These are phyloP conservation scores for Anguilla japonica DNA, from an alignment of 2,113 vertebrate genomes.

Conservation along the genomic window DNA sequence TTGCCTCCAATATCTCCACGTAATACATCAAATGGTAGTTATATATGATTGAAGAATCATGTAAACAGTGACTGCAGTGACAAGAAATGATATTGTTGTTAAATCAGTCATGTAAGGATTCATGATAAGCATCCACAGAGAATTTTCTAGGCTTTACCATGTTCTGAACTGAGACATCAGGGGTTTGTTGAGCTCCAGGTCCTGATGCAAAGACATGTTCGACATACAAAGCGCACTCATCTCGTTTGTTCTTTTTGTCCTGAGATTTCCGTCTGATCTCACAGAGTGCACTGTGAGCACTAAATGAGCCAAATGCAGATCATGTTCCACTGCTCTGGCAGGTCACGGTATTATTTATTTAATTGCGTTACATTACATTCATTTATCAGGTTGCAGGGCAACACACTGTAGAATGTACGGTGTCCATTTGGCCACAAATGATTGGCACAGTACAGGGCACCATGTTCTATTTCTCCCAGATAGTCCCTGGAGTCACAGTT, in stretches of 20 bases:
- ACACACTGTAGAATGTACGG: too few species aligned
- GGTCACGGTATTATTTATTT: not conserved
- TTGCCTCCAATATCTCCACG: not conserved
- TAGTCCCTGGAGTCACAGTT: not conserved
- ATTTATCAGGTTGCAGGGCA: not conserved
- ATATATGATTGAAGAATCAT: not conserved
- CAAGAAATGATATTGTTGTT: not conserved
- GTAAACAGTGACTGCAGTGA: not conserved
- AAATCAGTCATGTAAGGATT: not conserved
- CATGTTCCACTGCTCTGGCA: not conserved
- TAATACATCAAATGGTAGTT: not conserved
- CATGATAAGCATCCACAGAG: not conserved
- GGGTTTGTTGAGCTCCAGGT: too few species aligned
- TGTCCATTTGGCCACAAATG: not conserved
- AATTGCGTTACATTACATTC: not conserved
- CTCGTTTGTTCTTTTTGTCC: too few species aligned
- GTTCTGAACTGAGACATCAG: too few species aligned
- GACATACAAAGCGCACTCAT: too few species aligned
- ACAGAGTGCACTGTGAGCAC: not conserved
- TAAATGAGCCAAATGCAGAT: not conserved
- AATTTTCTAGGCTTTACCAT: too few species aligned
- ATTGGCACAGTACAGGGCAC: not conserved
- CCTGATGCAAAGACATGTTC: too few species aligned
- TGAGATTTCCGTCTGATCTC: too few species aligned
- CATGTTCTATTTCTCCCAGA: not conserved